A percentile compares a stretch with the other conserved stretches of the same genome.
Evolutionary conservation across 37 sponge, comb jelly and placozoan species (phyloP).

Genomic region (Agelas oroides): DNA sequence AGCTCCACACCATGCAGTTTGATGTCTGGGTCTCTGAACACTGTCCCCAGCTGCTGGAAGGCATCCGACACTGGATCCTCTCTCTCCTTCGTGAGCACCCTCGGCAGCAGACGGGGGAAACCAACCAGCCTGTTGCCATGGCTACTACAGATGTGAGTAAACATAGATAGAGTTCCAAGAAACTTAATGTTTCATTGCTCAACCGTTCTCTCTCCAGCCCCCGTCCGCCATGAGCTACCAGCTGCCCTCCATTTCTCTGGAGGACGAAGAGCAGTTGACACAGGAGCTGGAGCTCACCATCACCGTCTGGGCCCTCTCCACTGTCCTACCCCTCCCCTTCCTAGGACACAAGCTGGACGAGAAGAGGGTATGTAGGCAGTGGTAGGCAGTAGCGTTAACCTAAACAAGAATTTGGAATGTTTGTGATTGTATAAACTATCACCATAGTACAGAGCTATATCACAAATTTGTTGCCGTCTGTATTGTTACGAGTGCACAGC

Average conservation of each 20-base stretch:
- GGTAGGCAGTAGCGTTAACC: neutral
- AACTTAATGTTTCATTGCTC: too few relatives aligned
- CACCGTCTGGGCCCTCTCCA: conserved; percentile 69
- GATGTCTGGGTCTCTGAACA: conserved; percentile 39
- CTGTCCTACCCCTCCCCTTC: conserved; percentile 45
- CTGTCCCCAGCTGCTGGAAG: conserved; percentile 67
- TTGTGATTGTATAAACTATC: too few relatives aligned
- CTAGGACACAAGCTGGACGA: conserved; percentile 38
- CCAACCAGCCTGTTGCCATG: neutral
- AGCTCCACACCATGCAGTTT: conserved; percentile 23
- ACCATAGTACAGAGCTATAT: too few relatives aligned
- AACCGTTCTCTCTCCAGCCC: too few relatives aligned
- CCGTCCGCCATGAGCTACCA: conserved; percentile 3
- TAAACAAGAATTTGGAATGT: too few relatives aligned
- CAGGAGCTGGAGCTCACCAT: conserved; percentile 10
- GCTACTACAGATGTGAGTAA: too few relatives aligned
- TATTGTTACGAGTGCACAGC: too few relatives aligned
- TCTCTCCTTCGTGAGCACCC: conserved; percentile 30
- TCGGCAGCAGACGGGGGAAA: neutral
- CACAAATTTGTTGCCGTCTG: too few relatives aligned
- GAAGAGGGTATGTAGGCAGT: neutral
- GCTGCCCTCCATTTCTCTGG: conserved; percentile 22
- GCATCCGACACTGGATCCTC: conserved; percentile 59
- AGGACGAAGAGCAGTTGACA: neutral
- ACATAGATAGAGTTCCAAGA: too few relatives aligned